Evolutionary conservation across 2,113 vertebrate genomes (phyloP), one percentile per base, ranked within the genome.

Genomic region (Psammodynastes pulverulentus): DNA sequence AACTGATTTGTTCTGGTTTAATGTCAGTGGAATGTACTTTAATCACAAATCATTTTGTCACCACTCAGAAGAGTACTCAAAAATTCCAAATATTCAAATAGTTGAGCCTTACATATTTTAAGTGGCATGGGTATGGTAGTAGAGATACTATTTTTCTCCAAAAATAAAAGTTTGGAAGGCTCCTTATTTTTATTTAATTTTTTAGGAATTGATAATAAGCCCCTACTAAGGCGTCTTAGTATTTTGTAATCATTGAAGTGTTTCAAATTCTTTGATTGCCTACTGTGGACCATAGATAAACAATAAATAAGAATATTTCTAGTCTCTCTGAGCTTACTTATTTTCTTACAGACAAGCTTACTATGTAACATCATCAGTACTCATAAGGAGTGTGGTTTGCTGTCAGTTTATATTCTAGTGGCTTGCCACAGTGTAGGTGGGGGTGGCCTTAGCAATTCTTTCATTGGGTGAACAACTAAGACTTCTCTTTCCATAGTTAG

Each of bases 51-150:
- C 95, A 95, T 95, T 92, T 89, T 93, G 92, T 84, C 92, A 91
- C 94, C 86, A 91, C 91, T 93, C 90, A 95, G 94, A 95, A 91
- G 93, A 95, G 91, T 90, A 58, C 0, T 95, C 94, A 92, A 94
- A 95, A 93, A 7, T 95, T 96, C 95, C 94, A 94, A 92, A 92
- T 95, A 95, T 92, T 93, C 94, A 95, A 96, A 93, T 95, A 93
- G 94, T 86, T 95, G 94, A 92, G 94, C 90, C 94, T 95, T 95
- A 87, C 94, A 96, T 95, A 96, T 96, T 93, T 94, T 91, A 94
- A 95, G 94, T 92, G 92, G 87, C 93, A 94, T 88, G 89, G 94
- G 93, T 79, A 39, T 0, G 7, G 72, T 17, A 79, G 72, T 39
- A 79, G 6, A 34, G 17, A 79, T 79, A 21, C 34, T 43, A 39